These are phyloP conservation scores for Amphiprion clarkii DNA, from an alignment of 2,797 vertebrate genomes.

Conservation along the genomic window DNA sequence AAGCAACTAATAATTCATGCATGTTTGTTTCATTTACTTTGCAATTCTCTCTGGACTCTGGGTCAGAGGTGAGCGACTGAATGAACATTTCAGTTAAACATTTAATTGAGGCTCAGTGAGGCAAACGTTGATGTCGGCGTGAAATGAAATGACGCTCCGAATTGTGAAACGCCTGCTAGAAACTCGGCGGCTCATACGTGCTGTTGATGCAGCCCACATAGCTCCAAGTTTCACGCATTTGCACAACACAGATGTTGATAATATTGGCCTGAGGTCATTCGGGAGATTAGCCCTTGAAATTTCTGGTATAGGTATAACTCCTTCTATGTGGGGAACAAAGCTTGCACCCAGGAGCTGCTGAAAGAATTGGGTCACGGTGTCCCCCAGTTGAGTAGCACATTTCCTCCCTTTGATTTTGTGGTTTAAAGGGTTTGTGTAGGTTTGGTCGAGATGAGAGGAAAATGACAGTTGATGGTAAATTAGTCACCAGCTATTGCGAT, in stretches of 20 bases:
- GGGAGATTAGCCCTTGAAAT: not conserved
- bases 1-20: slow-evolving; percentile 16
- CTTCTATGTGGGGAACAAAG: not conserved
- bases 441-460: not conserved
- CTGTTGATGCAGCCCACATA: too few species aligned
- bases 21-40: slow-evolving; percentile 2
- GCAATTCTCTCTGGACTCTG: slow-evolving; percentile 10
- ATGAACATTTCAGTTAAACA: slow-evolving; percentile 5
- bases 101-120: slow-evolving; percentile 5
- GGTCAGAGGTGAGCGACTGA: slow-evolving; percentile 11
- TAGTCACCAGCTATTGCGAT: too few species aligned
- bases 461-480: too few species aligned
- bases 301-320: not conserved
- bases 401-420: not conserved
- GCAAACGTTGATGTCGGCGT: not conserved
- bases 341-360: not conserved
- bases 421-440: not conserved
- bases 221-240: too few species aligned
- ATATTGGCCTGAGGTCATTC: not conserved
- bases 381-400: not conserved
- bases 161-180: too few species aligned
- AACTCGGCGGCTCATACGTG: too few species aligned
- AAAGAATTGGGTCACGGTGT: not conserved
- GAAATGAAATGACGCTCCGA: not conserved
- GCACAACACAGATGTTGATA: not conserved